A percentile compares a stretch with the other conserved stretches of the same genome.
Evolutionary conservation across 2,113 vertebrate species (phyloP).

Genomic region (Anthoscopus minutus): DNA sequence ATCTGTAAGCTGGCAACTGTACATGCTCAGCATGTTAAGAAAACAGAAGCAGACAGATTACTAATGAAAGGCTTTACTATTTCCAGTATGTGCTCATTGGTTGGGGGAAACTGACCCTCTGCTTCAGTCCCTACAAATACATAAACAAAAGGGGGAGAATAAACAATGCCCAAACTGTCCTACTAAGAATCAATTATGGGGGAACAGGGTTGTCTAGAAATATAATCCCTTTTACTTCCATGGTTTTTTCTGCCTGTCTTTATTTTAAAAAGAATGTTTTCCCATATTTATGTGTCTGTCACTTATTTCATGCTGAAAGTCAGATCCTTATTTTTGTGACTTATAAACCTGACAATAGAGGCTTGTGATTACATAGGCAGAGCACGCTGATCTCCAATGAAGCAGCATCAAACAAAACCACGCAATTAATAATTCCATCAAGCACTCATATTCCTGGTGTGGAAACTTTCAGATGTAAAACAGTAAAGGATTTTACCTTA

Average conservation of each 20-base stretch:
- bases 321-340: neutral
- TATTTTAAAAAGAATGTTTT: neutral
- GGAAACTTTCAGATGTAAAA: neutral
- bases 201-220: neutral
- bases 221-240: neutral
- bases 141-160: neutral
- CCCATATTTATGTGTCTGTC: neutral
- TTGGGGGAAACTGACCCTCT: neutral
- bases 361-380: neutral
- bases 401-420: neutral
- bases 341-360: neutral
- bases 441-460: neutral
- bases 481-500: neutral
- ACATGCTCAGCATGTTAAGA: neutral
- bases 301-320: neutral
- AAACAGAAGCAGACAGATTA: neutral
- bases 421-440: neutral
- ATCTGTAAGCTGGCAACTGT: neutral
- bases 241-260: neutral
- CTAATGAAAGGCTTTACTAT: conserved; percentile 6
- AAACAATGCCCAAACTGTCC: neutral
- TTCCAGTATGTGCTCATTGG: neutral
- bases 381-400: rapidly evolving
- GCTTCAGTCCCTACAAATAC: neutral
- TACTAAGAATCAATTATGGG: neutral